Evolutionary conservation across 2,113 vertebrate genomes (phyloP).

Genomic region (Aspiorhynchus laticeps): DNA sequence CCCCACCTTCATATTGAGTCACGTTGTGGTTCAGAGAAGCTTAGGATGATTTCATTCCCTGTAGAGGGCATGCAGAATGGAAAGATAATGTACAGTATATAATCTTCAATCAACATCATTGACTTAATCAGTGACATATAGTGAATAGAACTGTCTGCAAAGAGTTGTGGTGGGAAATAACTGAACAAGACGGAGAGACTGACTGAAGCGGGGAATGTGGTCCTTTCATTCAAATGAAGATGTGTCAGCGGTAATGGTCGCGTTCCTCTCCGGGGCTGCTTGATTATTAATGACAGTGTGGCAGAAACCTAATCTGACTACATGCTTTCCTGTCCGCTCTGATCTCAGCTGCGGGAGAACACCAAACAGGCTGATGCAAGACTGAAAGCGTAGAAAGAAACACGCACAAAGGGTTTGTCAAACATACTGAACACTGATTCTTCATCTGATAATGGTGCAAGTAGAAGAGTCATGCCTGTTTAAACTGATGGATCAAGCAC

Average conservation of each 20-base stretch:
- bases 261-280: slow-evolving; percentile 42
- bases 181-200: slow-evolving; percentile 6
- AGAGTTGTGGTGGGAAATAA: not conserved
- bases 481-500: not conserved
- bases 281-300: slow-evolving; percentile 59
- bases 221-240: slow-evolving; percentile 21
- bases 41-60: slow-evolving; percentile 34
- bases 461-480: not conserved
- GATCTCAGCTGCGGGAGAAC: slow-evolving; percentile 44
- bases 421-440: slow-evolving; percentile 22
- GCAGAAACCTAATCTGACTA: slow-evolving; percentile 67
- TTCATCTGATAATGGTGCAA: not conserved
- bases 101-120: slow-evolving; percentile 67
- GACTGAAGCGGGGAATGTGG: not conserved
- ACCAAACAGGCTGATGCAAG: slow-evolving; percentile 50
- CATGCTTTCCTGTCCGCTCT: slow-evolving; percentile 66
- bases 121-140: not conserved
- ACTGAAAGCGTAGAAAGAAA: slow-evolving; percentile 31
- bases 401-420: slow-evolving; percentile 10
- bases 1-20: slow-evolving; percentile 30
- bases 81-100: slow-evolving; percentile 61
- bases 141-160: not conserved
- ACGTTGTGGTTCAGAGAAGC: slow-evolving; percentile 33
- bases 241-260: slow-evolving; percentile 6
- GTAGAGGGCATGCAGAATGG: slow-evolving; percentile 55